These are phyloP conservation scores for Strigops habroptila DNA, from an alignment of 2,113 vertebrate species.

Conservation along the genomic window DNA sequence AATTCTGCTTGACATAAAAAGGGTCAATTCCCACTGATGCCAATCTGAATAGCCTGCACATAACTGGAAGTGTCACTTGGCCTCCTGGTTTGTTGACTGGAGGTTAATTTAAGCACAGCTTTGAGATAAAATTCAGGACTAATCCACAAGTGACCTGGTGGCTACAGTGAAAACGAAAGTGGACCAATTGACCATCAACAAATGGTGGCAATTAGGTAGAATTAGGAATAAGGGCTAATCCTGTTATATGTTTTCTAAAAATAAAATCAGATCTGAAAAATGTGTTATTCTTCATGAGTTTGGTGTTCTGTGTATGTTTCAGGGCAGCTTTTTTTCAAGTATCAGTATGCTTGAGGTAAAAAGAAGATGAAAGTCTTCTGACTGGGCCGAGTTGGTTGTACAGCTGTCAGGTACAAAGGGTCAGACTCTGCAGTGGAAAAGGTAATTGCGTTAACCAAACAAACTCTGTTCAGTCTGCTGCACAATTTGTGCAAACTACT, in stretches of 20 bases:
- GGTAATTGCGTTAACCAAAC: constrained; percentile 23
- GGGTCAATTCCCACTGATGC: not conserved
- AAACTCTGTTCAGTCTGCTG: not conserved
- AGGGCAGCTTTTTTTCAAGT: not conserved
- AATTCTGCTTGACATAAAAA: not conserved
- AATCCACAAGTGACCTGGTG: not conserved
- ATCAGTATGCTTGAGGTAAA: not conserved
- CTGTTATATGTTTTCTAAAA: not conserved
- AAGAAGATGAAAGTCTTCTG: not conserved
- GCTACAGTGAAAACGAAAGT: not conserved
- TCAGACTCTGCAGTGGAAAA: not conserved
- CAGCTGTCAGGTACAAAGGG: not conserved
- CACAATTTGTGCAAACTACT: not conserved
- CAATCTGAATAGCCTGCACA: not conserved
- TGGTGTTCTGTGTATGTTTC: not conserved
- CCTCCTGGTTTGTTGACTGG: not conserved
- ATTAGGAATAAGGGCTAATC: not conserved
- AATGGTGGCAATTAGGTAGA: not conserved
- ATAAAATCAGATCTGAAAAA: not conserved
- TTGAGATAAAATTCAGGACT: not conserved
- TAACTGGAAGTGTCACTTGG: not conserved
- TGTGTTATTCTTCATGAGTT: not conserved
- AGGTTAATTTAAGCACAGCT: not conserved
- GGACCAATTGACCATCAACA: not conserved
- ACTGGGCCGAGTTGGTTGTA: not conserved